A percentile compares a stretch with the other conserved stretches of the same genome.
phyloP scores from a whole-genome alignment of 1,140 invertebrate species.

The Rhizoglyphus robini region DNA sequence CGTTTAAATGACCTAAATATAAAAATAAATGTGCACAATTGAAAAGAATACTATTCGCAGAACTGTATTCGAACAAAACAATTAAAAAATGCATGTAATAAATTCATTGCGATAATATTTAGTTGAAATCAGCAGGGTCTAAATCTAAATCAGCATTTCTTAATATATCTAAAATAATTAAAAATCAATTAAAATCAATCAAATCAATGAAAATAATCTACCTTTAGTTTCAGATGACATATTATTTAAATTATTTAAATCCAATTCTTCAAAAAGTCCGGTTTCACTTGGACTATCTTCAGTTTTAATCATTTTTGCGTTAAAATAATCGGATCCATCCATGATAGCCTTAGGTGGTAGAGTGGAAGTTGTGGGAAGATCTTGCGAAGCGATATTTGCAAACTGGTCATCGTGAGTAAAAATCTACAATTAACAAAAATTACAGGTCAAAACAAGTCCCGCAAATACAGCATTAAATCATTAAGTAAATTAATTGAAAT shows the following conservation, averaged over 20 bases:
- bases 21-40: too few species aligned
- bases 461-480: background rate
- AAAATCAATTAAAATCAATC: background rate
- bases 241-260: background rate
- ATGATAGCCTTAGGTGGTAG: background rate
- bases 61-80: too few species aligned
- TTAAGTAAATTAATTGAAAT: background rate
- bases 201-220: background rate
- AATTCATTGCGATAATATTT: too few species aligned
- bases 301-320: background rate
- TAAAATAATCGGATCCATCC: background rate
- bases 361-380: background rate
- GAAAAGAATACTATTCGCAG: too few species aligned
- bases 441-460: too few species aligned
- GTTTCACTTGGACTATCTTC: too few species aligned
- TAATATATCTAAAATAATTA: background rate
- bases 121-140: background rate
- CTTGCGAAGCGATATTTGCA: background rate
- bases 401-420: background rate
- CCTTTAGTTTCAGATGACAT: background rate
- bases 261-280: background rate
- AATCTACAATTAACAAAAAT: background rate
- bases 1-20: too few species aligned
- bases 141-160: background rate
- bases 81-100: too few species aligned